These are phyloP conservation scores for Psilanteris sp. DNA, from an alignment of 1,140 invertebrate genomes.

Conservation along the genomic window DNA sequence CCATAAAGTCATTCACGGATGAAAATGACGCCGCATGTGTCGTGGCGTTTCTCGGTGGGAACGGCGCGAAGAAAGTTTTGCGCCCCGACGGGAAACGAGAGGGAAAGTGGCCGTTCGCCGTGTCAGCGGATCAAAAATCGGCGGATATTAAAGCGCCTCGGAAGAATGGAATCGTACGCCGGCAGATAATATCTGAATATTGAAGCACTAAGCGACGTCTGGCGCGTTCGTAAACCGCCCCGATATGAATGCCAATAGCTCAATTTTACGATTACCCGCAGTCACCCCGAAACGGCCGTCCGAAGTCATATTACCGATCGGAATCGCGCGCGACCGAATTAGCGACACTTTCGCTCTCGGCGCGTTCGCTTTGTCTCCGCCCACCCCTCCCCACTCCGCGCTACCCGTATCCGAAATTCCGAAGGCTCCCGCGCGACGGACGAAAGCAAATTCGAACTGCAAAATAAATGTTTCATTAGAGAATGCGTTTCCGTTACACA, in stretches of 20 bases:
- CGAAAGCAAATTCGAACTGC: slow-evolving; percentile 2
- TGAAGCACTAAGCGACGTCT: slow-evolving; percentile 53
- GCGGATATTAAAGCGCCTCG: slow-evolving; percentile 42
- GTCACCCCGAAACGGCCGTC: neutral
- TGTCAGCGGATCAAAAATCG: slow-evolving; percentile 45
- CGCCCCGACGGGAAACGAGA: slow-evolving; percentile 11
- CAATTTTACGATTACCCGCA: slow-evolving; percentile 38
- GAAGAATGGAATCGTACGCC: slow-evolving; percentile 33
- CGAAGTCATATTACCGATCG: too few relatives aligned
- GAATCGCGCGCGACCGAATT: too few relatives aligned
- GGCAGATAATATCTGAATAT: slow-evolving; percentile 62
- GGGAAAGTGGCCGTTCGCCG: slow-evolving; percentile 19
- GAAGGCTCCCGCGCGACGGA: too few relatives aligned
- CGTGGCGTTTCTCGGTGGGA: slow-evolving; percentile 1
- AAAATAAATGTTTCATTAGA: slow-evolving; percentile 28
- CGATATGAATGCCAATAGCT: slow-evolving; percentile 55
- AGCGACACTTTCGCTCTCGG: too few relatives aligned
- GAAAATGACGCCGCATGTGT: too few relatives aligned
- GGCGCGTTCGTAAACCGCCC: slow-evolving; percentile 54
- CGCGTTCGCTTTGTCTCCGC: too few relatives aligned
- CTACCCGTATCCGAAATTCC: too few relatives aligned
- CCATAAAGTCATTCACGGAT: too few relatives aligned
- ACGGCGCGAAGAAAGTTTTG: slow-evolving; percentile 10
- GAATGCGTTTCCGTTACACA: too few relatives aligned
- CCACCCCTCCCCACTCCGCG: too few relatives aligned